Base-by-base conservation (phyloP, 2,888 invertebrate species). In the Carpatolechia fugitivella region DNA sequence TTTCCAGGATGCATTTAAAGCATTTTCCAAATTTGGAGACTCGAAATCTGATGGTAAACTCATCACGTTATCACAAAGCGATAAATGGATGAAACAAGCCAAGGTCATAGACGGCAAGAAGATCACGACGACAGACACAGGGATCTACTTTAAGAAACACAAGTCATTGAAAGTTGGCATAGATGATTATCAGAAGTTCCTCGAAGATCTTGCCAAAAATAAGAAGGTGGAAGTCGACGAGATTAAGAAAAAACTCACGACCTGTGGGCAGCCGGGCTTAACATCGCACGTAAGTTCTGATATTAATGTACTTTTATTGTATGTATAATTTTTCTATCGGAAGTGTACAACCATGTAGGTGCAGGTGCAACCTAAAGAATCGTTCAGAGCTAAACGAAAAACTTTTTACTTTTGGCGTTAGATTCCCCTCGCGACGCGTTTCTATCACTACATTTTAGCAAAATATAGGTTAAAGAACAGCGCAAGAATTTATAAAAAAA, bases 31-130 rank as follows among this genome's bases (percentile, higher is more conserved):
- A 85, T 97, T 97, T 76, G 97, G 97, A 0, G 97, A 97, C 76
- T 91, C 92, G 2, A 96, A 96, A 78, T 94, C 96, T 13, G 96
- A 96, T 73, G 97, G 97, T 0, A 96, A 95, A 79, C 91, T 92
- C 41, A 95, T 97, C 60, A 96, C 96, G 0, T 90, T 97, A n/a
- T 95, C 95, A 8, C 96, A 97, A 80, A 95, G 96, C 72, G 97
- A 97, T 82, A 97, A 97, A 84, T 97, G 97, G 97, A 95, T 97
- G 94, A 97, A 97, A 72, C 97, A 97, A 76, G 97, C 97, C 0
- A 95, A 89, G 63, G 90, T 94, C 7, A 95, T 96, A 64, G 97
- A 93, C 63, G 93, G 94, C 1, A 96, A 96, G 85, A 95, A 95
- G 74, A 94, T 97, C 60, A 95, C 96, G 0, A 97, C 97, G 13